Evolutionary conservation across 2,797 vertebrate species (phyloP).

Genomic region (Fundulus diaphanus): DNA sequence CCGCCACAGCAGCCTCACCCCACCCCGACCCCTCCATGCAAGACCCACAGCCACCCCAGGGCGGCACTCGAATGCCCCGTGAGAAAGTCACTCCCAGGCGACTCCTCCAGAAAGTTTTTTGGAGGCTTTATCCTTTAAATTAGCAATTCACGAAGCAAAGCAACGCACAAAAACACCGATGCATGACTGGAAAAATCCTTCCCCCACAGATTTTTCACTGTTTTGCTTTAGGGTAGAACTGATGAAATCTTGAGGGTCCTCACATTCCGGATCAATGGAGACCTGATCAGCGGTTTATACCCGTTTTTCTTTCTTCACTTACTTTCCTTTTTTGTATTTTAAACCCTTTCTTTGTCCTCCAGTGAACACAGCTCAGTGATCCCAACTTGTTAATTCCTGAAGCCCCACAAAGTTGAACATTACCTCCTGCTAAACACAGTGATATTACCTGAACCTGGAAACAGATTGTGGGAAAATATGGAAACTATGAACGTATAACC

Average conservation of each 20-base stretch:
- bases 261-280: constrained; percentile 43
- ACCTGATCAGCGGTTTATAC: constrained; percentile 52
- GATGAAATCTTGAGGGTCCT: constrained; percentile 52
- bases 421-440: constrained; percentile 13
- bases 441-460: constrained; percentile 21
- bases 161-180: constrained; percentile 66
- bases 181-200: constrained; percentile 47
- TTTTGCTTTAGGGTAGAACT: constrained; percentile 50
- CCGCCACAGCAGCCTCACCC: too few species aligned
- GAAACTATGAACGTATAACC: constrained; percentile 3
- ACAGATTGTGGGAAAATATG: not conserved
- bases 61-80: too few species aligned
- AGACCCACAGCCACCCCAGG: too few species aligned
- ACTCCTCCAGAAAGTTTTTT: too few species aligned
- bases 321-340: constrained; percentile 21
- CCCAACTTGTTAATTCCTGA: constrained; percentile 59
- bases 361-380: constrained; percentile 44
- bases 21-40: too few species aligned
- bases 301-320: constrained; percentile 23
- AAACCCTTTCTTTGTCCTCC: constrained; percentile 57
- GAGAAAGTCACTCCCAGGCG: too few species aligned
- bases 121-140: constrained; percentile 37
- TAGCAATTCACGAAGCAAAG: constrained; percentile 53
- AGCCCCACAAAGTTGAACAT: constrained; percentile 38
- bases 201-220: constrained; percentile 39